Percentiles rank a stretch among this genome's conserved stretches.
phyloP scores from a whole-genome alignment of 1,140 invertebrate genomes.

The Saxidomus purpurata region DNA sequence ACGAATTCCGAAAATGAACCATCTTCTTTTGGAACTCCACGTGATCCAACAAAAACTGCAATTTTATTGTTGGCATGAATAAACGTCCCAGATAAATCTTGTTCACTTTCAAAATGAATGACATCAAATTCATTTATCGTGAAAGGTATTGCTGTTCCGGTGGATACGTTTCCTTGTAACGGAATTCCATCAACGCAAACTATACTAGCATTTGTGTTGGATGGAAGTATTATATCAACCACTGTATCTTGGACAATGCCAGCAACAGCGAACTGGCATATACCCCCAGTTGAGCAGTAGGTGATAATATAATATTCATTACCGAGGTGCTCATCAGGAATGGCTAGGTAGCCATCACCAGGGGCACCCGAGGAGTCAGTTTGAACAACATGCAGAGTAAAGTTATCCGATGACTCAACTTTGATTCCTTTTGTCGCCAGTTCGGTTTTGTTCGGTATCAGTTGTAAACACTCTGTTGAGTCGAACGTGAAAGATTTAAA shows the following conservation, averaged over 20 bases:
- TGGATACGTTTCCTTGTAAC: neutral
- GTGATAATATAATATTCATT: conserved; percentile 48
- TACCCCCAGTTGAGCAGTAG: conserved; percentile 48
- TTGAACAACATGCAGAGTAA: conserved; percentile 35
- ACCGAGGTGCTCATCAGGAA: conserved; percentile 46
- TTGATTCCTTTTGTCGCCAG: neutral
- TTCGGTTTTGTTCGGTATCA: conserved; percentile 7
- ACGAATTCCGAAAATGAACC: neutral
- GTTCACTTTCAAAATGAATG: conserved; percentile 54
- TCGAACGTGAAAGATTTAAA: neutral
- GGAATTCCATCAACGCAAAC: neutral
- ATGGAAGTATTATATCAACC: conserved; percentile 12
- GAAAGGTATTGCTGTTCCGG: neutral
- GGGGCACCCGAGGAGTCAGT: neutral
- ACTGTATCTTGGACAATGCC: conserved; percentile 4
- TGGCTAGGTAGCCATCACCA: conserved; percentile 40
- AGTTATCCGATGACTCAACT: neutral
- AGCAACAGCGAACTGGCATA: conserved; percentile 48
- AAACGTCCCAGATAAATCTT: conserved; percentile 36
- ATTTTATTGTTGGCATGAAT: conserved; percentile 15
- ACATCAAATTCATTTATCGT: conserved; percentile 42
- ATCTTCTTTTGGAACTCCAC: neutral
- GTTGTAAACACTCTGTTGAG: neutral
- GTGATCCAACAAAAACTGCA: conserved; percentile 43
- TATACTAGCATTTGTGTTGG: neutral